phyloP scores from a whole-genome alignment of 1,140 invertebrate species.

The Linepithema humile region DNA sequence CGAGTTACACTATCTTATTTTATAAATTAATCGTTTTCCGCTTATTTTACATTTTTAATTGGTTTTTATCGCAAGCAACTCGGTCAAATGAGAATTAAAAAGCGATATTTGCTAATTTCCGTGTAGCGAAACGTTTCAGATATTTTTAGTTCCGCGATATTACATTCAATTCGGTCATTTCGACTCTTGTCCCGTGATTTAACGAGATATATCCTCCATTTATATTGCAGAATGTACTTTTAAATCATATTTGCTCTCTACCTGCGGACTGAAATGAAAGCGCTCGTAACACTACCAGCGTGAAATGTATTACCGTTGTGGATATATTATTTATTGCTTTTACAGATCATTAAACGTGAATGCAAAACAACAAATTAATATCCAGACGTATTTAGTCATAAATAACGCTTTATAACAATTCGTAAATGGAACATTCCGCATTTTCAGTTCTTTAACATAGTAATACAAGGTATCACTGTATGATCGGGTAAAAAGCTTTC shows the following conservation, averaged over 20 bases:
- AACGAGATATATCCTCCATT: conserved; percentile 23
- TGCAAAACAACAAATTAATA: conserved; percentile 39
- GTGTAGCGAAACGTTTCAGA: conserved; percentile 9
- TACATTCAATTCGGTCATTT: conserved; percentile 4
- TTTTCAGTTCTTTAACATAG: neutral
- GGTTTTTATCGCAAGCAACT: neutral
- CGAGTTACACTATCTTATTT: neutral
- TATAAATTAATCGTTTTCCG: neutral
- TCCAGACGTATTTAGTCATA: neutral
- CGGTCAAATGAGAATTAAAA: neutral
- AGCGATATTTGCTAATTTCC: neutral
- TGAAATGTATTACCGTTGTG: conserved; percentile 17
- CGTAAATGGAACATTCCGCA: neutral
- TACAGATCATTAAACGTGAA: conserved; percentile 20
- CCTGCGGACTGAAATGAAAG: conserved; percentile 34
- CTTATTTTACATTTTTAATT: neutral
- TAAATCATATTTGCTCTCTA: conserved; percentile 31
- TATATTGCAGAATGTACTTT: conserved; percentile 13
- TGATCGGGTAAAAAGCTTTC: conserved; percentile 15
- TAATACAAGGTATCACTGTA: neutral
- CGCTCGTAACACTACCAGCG: neutral
- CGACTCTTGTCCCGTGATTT: conserved; percentile 20
- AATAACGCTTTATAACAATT: conserved; percentile 10
- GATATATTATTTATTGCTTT: conserved; percentile 34
- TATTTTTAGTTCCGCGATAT: conserved; percentile 8